Evolutionary conservation across 2,888 invertebrate species (phyloP), one percentile per base, ranked within the genome.

Genomic region (Parelbella ahira): DNA sequence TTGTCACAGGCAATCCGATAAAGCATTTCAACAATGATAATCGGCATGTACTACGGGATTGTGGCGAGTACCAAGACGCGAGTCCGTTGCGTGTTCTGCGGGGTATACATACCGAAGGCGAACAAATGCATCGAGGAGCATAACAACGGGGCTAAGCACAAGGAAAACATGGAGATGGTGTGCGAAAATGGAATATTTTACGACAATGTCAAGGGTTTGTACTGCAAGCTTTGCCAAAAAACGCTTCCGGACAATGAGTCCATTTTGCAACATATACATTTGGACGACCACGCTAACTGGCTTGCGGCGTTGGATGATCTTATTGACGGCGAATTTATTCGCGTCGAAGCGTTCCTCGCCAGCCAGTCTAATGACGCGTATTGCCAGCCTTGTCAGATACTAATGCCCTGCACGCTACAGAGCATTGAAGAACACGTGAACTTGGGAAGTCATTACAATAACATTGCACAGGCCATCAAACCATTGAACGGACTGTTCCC

Each of bases 11-110:
- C n/a, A n/a, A n/a, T n/a, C n/a, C n/a, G n/a, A n/a, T n/a, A n/a
- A n/a, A n/a, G n/a, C n/a, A n/a, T n/a, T n/a, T n/a, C n/a, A 47
- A 76, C 49, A 59, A 80, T 80, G 80, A 76, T 77, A 61, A 71
- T 71, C 5, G 67, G 60, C 20, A 44, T 68, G 24, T 50, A 59
- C 7, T 69, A 65, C 45, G 80, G 78, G 2, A 70, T 81, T 45
- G 64, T 78, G 8, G 65, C 53, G 6, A 63, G 60, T 47, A 75
- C 80, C 0, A 75, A 78, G 47, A 75, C 76, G 23, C 65, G 73
- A 38, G 74, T 79, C 10, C 73, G 73, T 34, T 81, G 80, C 50
- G 54, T 74, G 30, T 73, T 72, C 50, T 81, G 80, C 54, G 78
- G 71, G 19, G 77, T 78, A 1, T 66, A 58, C 49, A 73, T 81